Base-by-base conservation (phyloP, 2,113 vertebrate species). In the Piprites chloris region DNA sequence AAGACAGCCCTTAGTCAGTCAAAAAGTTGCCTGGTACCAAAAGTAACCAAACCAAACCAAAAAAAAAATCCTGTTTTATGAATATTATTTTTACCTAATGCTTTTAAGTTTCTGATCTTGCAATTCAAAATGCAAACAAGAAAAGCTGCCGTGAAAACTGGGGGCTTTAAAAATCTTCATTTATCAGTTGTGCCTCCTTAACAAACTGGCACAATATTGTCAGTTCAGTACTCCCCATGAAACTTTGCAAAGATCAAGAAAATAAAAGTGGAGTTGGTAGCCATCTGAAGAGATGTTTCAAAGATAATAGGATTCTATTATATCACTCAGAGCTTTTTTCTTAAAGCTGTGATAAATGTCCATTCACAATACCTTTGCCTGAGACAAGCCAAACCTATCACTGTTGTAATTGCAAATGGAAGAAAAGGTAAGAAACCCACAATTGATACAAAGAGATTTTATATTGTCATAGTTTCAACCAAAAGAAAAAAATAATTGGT, bases 171-270 rank as follows among this genome's bases (percentile, higher is more conserved):
- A 96, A 97, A 97, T 67, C 89, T 88, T 28, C 52, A 85, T 30
- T 87, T 97, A 97, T 97, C 95, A 97, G 88, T 96, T 97, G 68
- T 30, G 89, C 42, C 72, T 93, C 89, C 91, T 93, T 93, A 96
- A 95, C 91, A 95, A 77, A 85, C 95, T 79, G 88, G 97, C 84
- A 84, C 74, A 97, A 93, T 97, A 94, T 96, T 93, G 97, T 94
- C 94, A 95, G 88, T 95, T 90, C 73, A 96, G 68, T 56, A 53
- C 71, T 95, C 73, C 88, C 53, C 63, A 61, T 35, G 27, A 93
- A 96, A 94, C 20, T 89, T 84, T 89, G 63, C 42, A 95, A 85
- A 97, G 32, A 95, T 79, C 44, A 53, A 95, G 46, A 28, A 91
- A 93, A 65, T 62, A 52, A 82, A 95, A 89, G 91, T n/a, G 86